Base-by-base conservation (phyloP, 2,113 vertebrate genomes). In the Gopherus flavomarginatus region DNA sequence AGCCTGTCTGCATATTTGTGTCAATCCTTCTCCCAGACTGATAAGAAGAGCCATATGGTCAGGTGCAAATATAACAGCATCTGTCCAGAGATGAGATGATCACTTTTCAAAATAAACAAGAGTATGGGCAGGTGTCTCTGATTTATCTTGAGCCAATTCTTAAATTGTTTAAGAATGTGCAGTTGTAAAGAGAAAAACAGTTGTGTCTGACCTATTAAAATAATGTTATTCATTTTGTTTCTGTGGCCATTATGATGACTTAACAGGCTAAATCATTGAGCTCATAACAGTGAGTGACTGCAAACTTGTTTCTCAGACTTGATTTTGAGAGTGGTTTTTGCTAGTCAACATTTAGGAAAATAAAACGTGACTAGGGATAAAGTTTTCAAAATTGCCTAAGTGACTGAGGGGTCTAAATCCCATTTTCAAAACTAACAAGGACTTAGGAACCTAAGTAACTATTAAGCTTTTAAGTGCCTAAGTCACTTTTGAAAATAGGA, bases 241-340 rank as follows among this genome's bases (percentile, higher is more conserved):
- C 90, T 95, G 95, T 86, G 95, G 94, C 96, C 87, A 11, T 95
- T 81, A 83, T 93, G 92, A 93, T 97, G 96, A 97, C 95, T 97
- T 95, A 96, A 35, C 88, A 59, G 53, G 86, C 89, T 93, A 90
- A 53, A 95, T 92, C 90, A 93, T 57, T 94, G 95, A 92, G 75
- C n/a, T 81, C 42, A 44, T 89, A 97, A 16, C 59, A 8, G 90
- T 54, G 89, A 95, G 86, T 0, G 5, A 91, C 93, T 97, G 92
- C 86, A 96, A 75, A 94, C 94, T 97, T 90, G 82, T 92, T 97
- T 97, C 96, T 95, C 96, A 96, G 94, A 93, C 96, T 97, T 95
- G 94, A 92, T 93, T 97, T 97, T 94, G 93, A 91, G 96, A 97
- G 93, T 95, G 93, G 95, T 97, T 97, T 97, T 82, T 97, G 82